Percentiles rank a stretch among this genome's conserved stretches.
Conservation (phyloP, 2,113 vertebrate genomes). For the Climacteris rufus region DNA sequence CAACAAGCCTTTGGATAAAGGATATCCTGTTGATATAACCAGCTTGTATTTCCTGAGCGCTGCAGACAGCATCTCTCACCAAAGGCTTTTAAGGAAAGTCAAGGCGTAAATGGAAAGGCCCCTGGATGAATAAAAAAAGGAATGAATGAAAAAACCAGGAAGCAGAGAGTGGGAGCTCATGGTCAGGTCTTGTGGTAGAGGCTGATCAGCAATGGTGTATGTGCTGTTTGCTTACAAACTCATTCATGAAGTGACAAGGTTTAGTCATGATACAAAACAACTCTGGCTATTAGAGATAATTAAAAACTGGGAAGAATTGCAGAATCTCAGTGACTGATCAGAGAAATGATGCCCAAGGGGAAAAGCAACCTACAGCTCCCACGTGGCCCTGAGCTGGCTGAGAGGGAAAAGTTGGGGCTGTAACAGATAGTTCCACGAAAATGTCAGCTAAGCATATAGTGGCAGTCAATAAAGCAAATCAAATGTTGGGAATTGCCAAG, state of each 20-base stretch:
- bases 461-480: neutral
- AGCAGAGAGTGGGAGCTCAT: neutral
- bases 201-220: neutral
- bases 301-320: neutral
- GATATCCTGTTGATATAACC: constrained; percentile 65
- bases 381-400: neutral
- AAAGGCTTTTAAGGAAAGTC: constrained; percentile 39
- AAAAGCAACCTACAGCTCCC: neutral
- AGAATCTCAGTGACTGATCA: neutral
- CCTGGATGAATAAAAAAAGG: neutral
- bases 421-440: neutral
- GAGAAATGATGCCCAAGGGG: neutral
- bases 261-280: neutral
- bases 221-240: neutral
- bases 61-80: constrained; percentile 31
- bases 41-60: constrained; percentile 44
- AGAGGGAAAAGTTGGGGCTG: neutral
- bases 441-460: neutral
- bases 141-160: neutral
- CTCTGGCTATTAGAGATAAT: neutral
- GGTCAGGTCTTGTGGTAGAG: neutral
- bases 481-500: neutral
- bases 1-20: constrained; percentile 57
- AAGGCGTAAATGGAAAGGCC: neutral
- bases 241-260: neutral